Base-by-base conservation (phyloP, 2,888 invertebrate species). In the Deladenus siricidicola region DNA sequence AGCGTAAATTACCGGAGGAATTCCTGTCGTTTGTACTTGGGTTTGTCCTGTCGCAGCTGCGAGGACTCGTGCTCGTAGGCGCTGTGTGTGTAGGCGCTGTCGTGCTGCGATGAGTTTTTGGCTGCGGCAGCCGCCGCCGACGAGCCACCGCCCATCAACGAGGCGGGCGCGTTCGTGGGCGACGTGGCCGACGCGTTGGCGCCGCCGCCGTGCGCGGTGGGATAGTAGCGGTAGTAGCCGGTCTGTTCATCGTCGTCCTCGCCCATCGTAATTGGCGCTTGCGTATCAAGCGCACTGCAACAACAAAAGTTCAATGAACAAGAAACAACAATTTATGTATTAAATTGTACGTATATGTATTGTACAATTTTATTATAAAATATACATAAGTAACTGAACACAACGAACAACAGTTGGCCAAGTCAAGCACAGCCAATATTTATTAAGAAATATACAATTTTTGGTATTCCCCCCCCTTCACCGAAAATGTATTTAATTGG, bases 1-100 rank as follows among this genome's bases (percentile, higher is more conserved):
- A n/a, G n/a, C n/a, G n/a, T n/a, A n/a, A n/a, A n/a, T n/a, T n/a
- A 74, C 73, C 75, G 74, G 71, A 79, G 67, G 61, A 79, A 79
- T 60, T 79, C 79, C 55, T 79, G 78, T 54, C 79, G 55, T 57
- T 79, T 79, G 64, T 74, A 79, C 60, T 79, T 79, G 17, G 79
- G 79, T 57, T 77, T 76, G 57, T 74, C 75, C 21, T 65, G 60
- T 29, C 63, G 60, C 24, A 58, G 24, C n/a, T 50, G 56, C 3
- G 51, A 58, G 21, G 30, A 26, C 24, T 58, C 51, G 19, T 58
- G 50, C 4, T 50, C 34, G 39, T 34, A 34, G 8, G 39, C 39
- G 14, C 39, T 34, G 39, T 34, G 39, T 6, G 39, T 10, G 14
- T 34, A 34, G 6, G 39, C 45, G 45, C n/a, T 45, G 30, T 62